Evolutionary conservation across 2,797 vertebrate genomes (phyloP).

Genomic region (Halcyon chelicuti): DNA sequence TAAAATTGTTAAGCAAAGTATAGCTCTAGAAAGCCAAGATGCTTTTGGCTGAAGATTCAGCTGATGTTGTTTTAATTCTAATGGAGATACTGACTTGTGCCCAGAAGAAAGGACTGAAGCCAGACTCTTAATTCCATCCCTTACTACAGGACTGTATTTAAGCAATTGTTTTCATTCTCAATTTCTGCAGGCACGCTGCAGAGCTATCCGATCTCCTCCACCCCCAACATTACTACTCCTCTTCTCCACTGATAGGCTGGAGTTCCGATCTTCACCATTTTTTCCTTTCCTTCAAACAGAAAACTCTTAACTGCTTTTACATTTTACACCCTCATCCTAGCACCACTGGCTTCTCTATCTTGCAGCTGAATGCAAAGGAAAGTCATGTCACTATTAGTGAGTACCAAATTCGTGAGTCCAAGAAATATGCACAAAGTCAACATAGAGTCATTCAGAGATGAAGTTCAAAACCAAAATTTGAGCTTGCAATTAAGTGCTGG

Average conservation of each 20-base stretch:
- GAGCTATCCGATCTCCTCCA: not conserved
- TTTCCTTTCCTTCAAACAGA: not conserved
- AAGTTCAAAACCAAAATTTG: not conserved
- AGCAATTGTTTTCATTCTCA: slow-evolving; percentile 34
- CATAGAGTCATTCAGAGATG: not conserved
- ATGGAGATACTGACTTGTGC: not conserved
- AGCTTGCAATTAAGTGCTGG: not conserved
- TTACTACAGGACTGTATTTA: slow-evolving; percentile 27
- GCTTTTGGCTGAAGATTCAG: not conserved
- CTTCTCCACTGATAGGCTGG: not conserved
- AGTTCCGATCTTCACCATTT: not conserved
- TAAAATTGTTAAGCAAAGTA: not conserved
- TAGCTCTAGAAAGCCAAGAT: not conserved
- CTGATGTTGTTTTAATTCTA: not conserved
- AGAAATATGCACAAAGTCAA: not conserved
- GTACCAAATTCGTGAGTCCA: not conserved
- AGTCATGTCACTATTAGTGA: not conserved
- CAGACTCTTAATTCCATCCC: slow-evolving; percentile 26
- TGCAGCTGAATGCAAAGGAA: not conserved
- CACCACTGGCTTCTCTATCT: not conserved
- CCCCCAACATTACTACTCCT: not conserved
- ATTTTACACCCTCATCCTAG: not conserved
- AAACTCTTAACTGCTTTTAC: not conserved
- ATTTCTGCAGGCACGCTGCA: not conserved
- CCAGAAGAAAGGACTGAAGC: not conserved